These are phyloP conservation scores for Drosophila phalerata DNA, from an alignment of 2,888 invertebrate species.

Conservation along the genomic window DNA sequence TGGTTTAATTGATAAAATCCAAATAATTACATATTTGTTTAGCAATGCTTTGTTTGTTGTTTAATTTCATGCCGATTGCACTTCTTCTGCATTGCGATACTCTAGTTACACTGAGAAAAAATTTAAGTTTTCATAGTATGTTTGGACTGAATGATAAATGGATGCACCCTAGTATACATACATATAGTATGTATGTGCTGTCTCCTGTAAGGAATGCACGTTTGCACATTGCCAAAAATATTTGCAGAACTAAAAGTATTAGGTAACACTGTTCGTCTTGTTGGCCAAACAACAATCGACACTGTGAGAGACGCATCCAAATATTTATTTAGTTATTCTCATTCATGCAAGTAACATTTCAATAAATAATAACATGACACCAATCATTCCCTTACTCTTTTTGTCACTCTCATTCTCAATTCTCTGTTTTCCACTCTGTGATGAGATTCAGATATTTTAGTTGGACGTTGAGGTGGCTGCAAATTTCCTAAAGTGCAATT, in stretches of 20 bases:
- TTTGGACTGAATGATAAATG: no score
- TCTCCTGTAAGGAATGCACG: neutral
- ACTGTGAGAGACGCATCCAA: constrained; percentile 15
- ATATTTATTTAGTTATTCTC: constrained; percentile 51
- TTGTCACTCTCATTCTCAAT: neutral
- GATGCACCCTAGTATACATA: no score
- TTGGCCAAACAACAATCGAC: constrained; percentile 18
- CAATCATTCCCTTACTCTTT: constrained; percentile 1
- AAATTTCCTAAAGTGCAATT: constrained; percentile 63
- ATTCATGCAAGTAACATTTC: constrained; percentile 49
- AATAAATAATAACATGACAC: constrained; percentile 63
- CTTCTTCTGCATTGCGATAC: neutral
- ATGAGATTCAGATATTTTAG: constrained; percentile 11
- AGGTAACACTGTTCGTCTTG: constrained; percentile 1
- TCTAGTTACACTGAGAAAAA: neutral
- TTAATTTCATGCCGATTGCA: neutral
- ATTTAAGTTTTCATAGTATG: neutral
- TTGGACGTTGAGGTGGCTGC: constrained; percentile 10
- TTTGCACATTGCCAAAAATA: constrained; percentile 18
- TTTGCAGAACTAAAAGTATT: constrained; percentile 17
- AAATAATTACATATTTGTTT: constrained; percentile 21
- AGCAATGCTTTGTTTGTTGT: constrained; percentile 11
- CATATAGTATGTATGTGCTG: neutral
- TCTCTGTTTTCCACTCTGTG: neutral
- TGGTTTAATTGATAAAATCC: constrained; percentile 18